Evolutionary conservation across 1,140 invertebrate genomes (phyloP).

Genomic region (Aphaenogaster floridana): DNA sequence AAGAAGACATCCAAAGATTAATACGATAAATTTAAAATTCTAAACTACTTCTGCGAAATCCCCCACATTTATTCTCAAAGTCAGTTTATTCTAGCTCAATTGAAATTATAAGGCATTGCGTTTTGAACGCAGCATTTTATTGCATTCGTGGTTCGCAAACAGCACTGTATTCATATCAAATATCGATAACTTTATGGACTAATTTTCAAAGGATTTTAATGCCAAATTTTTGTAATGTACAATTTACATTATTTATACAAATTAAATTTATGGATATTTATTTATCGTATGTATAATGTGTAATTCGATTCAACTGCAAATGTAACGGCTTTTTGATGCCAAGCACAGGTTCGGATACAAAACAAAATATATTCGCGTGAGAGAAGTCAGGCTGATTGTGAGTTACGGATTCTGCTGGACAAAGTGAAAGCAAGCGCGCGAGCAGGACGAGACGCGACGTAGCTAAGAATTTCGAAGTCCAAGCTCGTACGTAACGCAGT

Average conservation of each 20-base stretch:
- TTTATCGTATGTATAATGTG: not conserved
- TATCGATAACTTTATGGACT: slow-evolving; percentile 5
- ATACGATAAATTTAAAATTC: not conserved
- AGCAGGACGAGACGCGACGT: not conserved
- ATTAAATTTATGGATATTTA: slow-evolving; percentile 20
- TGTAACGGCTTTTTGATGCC: not conserved
- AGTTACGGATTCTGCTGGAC: not conserved
- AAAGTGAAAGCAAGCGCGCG: slow-evolving; percentile 14
- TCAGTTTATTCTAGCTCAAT: not conserved
- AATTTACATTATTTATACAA: not conserved
- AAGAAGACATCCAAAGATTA: not conserved
- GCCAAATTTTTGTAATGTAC: slow-evolving; percentile 2
- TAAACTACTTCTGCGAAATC: not conserved
- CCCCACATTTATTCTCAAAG: not conserved
- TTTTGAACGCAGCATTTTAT: not conserved
- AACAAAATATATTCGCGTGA: not conserved
- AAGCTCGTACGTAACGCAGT: slow-evolving; percentile 45
- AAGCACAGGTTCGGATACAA: not conserved
- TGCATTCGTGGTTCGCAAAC: not conserved
- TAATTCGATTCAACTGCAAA: not conserved
- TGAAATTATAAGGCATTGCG: slow-evolving; percentile 2
- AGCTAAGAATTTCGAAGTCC: slow-evolving; percentile 52
- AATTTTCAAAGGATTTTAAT: slow-evolving; percentile 22
- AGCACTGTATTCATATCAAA: not conserved
- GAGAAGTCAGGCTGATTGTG: slow-evolving; percentile 1